These are phyloP conservation scores for Gibbula magus DNA, from an alignment of 2,888 invertebrate species.

Conservation along the genomic window DNA sequence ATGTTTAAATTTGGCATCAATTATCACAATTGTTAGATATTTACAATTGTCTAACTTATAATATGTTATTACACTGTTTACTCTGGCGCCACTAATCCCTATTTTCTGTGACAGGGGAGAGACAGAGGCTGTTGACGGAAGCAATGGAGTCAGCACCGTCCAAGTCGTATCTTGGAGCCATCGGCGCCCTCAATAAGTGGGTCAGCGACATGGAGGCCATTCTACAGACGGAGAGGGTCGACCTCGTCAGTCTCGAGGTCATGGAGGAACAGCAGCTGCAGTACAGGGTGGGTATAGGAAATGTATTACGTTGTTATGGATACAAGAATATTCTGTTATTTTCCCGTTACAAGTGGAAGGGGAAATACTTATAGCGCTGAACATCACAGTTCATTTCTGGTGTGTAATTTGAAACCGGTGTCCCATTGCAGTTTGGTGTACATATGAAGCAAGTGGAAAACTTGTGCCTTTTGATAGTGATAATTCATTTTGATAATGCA, in stretches of 20 bases:
- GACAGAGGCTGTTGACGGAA: constrained; percentile 77
- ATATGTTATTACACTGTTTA: background rate
- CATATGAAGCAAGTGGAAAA: too few relatives aligned
- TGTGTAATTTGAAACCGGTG: too few relatives aligned
- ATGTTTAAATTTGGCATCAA: too few relatives aligned
- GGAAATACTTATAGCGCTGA: too few relatives aligned
- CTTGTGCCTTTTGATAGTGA: too few relatives aligned
- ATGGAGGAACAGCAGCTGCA: constrained; percentile 73
- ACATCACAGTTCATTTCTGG: too few relatives aligned
- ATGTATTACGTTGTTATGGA: background rate
- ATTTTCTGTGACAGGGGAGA: constrained; percentile 70
- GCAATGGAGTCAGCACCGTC: constrained; percentile 73
- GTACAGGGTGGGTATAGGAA: constrained; percentile 63
- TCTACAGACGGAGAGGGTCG: constrained; percentile 69
- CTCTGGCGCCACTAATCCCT: constrained; percentile 25
- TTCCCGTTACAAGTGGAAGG: background rate
- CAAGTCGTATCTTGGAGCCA: constrained; percentile 73
- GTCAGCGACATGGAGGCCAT: constrained; percentile 71
- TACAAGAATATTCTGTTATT: background rate
- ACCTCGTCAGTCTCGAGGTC: constrained; percentile 60
- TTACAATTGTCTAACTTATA: too few relatives aligned
- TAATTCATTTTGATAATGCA: too few relatives aligned
- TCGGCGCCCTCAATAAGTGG: constrained; percentile 73
- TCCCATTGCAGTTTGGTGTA: too few relatives aligned
- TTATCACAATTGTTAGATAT: too few relatives aligned